Evolutionary conservation across 2,797 vertebrate species (phyloP), one percentile per base, ranked within the genome.

Genomic region (Tamandua tetradactyla): DNA sequence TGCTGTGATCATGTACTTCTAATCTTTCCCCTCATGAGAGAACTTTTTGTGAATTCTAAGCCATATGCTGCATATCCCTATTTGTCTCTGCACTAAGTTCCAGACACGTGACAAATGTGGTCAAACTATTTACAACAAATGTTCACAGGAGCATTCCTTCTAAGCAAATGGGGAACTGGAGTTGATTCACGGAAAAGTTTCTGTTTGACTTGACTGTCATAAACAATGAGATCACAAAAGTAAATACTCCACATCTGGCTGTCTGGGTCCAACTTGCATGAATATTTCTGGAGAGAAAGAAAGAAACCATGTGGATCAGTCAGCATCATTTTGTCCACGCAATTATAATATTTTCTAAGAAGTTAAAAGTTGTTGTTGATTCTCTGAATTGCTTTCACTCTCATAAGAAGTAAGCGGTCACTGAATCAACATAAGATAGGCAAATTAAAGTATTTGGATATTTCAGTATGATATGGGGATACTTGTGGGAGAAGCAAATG

Each of bases 241-340:
- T 94, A 95, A 98, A 96, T 74, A 88, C 74, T 91, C 90, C 96
- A 96, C 97, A 97, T 98, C 97, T 98, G 98, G 97, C 88, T 93
- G 94, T 96, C 97, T 83, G 75, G 83, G 94, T 96, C 92, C 7
- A 82, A 93, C 80, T 83, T 12, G 27, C 0, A 6, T 40, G 79
- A 81, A 84, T 95, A 88, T 96, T 92, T 94, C 97, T 97, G 96
- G 59, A 96, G 94, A 96, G 96, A 97, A 96, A 93, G 96, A 97
- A 92, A 93, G 93, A 97, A 97, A 95, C 96, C 96, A 89, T 94
- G 55, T 90, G 85, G 37, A 5, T 96, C 93, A 94, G 89, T 87
- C 32, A 93, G 69, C 75, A 72, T 75, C 82, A 42, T 85, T 30
- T 83, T 94, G 97, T 93, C 75, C 64, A 61, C 42, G 92, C 92